Evolutionary conservation across 2,113 vertebrate species (phyloP), one percentile per base, ranked within the genome.

Genomic region (Scortum barcoo): DNA sequence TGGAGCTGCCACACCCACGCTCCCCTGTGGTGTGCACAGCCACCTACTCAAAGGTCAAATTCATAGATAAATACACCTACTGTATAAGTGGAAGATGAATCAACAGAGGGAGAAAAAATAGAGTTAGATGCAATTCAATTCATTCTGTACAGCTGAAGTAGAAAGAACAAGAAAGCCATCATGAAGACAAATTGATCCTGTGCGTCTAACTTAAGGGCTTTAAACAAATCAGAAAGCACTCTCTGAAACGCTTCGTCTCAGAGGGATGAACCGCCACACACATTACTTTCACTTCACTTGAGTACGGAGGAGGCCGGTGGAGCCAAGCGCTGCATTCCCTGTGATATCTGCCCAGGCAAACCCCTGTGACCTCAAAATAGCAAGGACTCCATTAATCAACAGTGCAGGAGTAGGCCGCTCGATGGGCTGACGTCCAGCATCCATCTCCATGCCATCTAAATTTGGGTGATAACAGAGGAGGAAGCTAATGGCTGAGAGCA

Each of bases 331-430:
- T 9, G 42, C 57, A 61, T 69, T 67, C 50, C 20, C 66, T 42
- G 36, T 50, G 24, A 69, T 58, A 73, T 82, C 67, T 24, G 81
- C 69, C 61, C 84, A 87, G 88, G 89, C 87, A 84, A 89, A 90
- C 62, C 88, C 72, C 57, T 24, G 42, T 28, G 81, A 81, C 84
- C 91, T 87, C 60, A 83, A 91, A 93, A 89, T 87, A 89, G 85
- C 61, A 76, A 67, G 87, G 58, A 68, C 7, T 63, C 61, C 83
- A 91, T 94, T 88, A 86, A 93, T 94, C 90, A 91, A 4, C 28
- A 20, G 40, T 2, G 53, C 20, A n/a, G 38, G 58, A 85, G 78
- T 16, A 46, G 73, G 67, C 69, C 8, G 77, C 58, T 90, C 63
- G 78, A 86, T 86, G 76, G 48, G 66, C 76, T 61, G 90, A 84